phyloP scores from a whole-genome alignment of 1,140 invertebrate species.

The Polypedilum vanderplanki region DNA sequence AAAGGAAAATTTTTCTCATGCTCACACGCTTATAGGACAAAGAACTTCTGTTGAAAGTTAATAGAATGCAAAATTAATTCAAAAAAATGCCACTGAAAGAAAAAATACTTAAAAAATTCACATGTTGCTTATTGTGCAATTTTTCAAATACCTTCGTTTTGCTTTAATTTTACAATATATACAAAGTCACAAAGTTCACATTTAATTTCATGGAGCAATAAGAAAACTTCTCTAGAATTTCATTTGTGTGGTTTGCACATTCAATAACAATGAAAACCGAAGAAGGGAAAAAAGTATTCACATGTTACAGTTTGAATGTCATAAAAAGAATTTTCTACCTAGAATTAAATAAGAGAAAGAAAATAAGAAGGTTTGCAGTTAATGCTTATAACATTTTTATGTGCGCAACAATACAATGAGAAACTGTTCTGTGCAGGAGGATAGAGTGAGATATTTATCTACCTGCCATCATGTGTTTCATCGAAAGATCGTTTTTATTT shows the following conservation, averaged over 20 bases:
- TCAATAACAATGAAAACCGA: no score
- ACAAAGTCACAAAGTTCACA: constrained; percentile 11
- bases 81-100: no score
- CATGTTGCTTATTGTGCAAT: constrained; percentile 5
- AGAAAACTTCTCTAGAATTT: background rate
- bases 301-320: background rate
- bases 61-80: no score
- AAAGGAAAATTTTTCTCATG: no score
- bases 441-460: background rate
- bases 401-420: background rate
- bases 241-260: background rate
- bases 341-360: background rate
- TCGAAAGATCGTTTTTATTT: no score
- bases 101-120: background rate
- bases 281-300: background rate
- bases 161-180: background rate
- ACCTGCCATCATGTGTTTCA: background rate
- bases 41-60: no score
- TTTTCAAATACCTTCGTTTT: background rate
- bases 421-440: background rate
- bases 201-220: background rate
- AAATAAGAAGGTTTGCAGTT: constrained; percentile 4
- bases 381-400: background rate
- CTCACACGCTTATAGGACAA: no score
- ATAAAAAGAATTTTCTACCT: background rate